Base-by-base conservation (phyloP, 2,888 invertebrate species). In the Brenthis ino region DNA sequence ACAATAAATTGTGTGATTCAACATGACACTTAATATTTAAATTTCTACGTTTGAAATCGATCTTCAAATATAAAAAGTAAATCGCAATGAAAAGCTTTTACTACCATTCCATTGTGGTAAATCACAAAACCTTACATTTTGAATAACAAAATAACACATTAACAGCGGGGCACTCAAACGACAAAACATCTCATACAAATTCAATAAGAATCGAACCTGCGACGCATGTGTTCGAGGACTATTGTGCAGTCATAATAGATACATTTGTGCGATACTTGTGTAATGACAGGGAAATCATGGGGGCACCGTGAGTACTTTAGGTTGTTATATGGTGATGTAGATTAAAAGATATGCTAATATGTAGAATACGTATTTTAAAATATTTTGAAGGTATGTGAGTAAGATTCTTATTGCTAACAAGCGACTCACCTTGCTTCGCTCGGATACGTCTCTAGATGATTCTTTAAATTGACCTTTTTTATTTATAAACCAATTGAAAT, bases 221-320 rank as follows among this genome's bases (percentile, higher is more conserved):
- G 76, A 79, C 85, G 80, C 92, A 93, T 92, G 92, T 92, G 92
- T 88, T 89, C 85, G 79, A 93, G 92, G 79, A 81, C 80, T 78
- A 79, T 82, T 75, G 75, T 74, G 65, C 83, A 88, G 85, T 86
- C 87, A 87, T 86, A 86, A 84, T 86, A 85, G 74, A 76, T 78
- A 79, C 78, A 80, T 74, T 85, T 82, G 83, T 80, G 81, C 83
- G 80, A 80, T 70, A 68, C 68, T 81, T 83, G 82, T 79, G 79
- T 83, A 85, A 89, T 89, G 86, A 84, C 82, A 84, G 83, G 83
- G 80, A 81, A 85, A 84, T 85, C 82, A 88, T 91, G 85, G 87
- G 91, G 90, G 88, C 81, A 72, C 80, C 60, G 78, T 50, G 54
- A 63, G 55, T 57, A 76, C 79, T 79, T 54, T 73, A 24, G 48